These are phyloP conservation scores for Odontomachus brunneus DNA, from an alignment of 1,140 invertebrate genomes.

Conservation along the genomic window DNA sequence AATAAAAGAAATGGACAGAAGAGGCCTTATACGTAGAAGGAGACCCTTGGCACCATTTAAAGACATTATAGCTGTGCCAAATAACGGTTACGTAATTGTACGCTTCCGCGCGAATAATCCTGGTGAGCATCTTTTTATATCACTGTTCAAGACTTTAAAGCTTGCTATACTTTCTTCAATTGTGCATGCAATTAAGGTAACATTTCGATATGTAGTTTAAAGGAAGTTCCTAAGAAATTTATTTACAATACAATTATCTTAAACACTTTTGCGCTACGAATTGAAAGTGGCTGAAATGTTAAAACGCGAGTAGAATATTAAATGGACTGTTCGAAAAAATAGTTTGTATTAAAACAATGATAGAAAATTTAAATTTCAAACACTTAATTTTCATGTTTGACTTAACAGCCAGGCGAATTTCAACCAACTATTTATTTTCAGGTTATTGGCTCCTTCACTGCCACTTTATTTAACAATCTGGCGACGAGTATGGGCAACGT, in stretches of 20 bases:
- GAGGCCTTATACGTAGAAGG: slow-evolving; percentile 90
- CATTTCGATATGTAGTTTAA: no score
- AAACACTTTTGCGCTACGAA: no score
- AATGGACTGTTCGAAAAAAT: no score
- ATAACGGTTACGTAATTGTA: slow-evolving; percentile 88
- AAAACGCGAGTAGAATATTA: no score
- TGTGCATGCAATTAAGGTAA: no score
- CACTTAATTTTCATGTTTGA: background rate
- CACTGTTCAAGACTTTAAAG: no score
- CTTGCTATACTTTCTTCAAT: no score
- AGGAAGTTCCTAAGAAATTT: no score
- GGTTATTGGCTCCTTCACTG: slow-evolving; percentile 87
- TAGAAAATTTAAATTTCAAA: background rate
- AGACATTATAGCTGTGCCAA: slow-evolving; percentile 90
- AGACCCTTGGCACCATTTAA: slow-evolving; percentile 91
- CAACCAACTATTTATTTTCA: slow-evolving; percentile 8
- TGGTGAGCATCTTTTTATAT: slow-evolving; percentile 82
- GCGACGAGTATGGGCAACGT: slow-evolving; percentile 85
- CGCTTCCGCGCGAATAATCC: slow-evolving; percentile 88
- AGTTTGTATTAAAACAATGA: slow-evolving; percentile 25
- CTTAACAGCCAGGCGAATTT: background rate
- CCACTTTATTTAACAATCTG: slow-evolving; percentile 85
- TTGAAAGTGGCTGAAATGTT: no score
- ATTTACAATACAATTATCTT: no score
- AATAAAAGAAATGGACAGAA: slow-evolving; percentile 90